phyloP scores from a whole-genome alignment of 2,797 vertebrate species.

The Sparus aurata region DNA sequence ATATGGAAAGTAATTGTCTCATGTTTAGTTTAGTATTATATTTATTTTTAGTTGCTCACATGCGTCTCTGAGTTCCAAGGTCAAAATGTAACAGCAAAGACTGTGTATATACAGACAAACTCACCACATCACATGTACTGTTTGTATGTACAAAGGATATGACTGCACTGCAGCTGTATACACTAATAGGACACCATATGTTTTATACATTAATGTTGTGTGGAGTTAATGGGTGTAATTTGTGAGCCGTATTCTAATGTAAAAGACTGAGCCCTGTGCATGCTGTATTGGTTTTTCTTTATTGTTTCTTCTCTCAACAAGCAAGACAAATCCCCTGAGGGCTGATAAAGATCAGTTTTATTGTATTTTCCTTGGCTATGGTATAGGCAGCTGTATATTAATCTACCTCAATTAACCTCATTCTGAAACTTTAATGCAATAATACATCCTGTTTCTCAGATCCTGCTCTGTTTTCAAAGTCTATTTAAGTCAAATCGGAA shows the following conservation, averaged over 20 bases:
- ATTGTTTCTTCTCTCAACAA: constrained; percentile 37
- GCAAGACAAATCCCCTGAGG: constrained; percentile 5
- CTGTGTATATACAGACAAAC: constrained; percentile 1
- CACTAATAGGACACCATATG: constrained; percentile 23
- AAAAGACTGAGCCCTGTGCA: constrained; percentile 31
- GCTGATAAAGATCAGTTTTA: constrained; percentile 43
- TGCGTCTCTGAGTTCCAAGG: background rate
- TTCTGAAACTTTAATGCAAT: constrained; percentile 39
- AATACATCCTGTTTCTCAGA: constrained; percentile 28
- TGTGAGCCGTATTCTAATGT: constrained; percentile 19
- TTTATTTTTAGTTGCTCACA: background rate
- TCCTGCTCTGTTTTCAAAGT: constrained; percentile 20
- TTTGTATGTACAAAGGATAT: background rate
- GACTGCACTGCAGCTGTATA: constrained; percentile 2
- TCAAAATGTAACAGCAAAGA: constrained; percentile 10
- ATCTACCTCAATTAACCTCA: constrained; percentile 44
- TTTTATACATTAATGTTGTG: constrained; percentile 26
- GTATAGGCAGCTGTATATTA: constrained; percentile 24
- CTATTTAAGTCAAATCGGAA: constrained; percentile 20
- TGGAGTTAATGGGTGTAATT: constrained; percentile 20
- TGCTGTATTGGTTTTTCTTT: constrained; percentile 25
- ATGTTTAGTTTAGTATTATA: background rate
- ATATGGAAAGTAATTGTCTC: background rate
- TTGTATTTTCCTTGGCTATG: constrained; percentile 43
- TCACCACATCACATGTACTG: constrained; percentile 11